Percentiles rank a stretch among this genome's conserved stretches.
Evolutionary conservation across 92 coral and sea anemone genomes (phyloP).

Genomic region (Epizoanthus stellaris): DNA sequence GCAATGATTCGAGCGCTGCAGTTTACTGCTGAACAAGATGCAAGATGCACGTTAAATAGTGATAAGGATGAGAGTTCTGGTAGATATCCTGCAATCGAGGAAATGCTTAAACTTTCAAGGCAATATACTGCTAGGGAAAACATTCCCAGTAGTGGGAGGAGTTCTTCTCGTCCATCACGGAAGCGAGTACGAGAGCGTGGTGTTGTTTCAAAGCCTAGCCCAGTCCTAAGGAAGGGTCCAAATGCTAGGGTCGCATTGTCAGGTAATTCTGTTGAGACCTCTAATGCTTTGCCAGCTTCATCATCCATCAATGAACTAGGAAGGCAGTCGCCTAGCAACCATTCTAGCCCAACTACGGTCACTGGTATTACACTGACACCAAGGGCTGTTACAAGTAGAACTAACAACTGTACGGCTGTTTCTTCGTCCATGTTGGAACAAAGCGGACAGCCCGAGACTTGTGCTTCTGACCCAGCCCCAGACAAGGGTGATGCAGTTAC

Average conservation of each 20-base stretch:
- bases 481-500: not conserved
- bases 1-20: conserved; percentile 21
- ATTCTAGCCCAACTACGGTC: not conserved
- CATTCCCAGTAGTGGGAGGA: not conserved
- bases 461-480: not conserved
- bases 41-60: not conserved
- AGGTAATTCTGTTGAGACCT: not conserved
- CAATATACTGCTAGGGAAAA: not conserved
- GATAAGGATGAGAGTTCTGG: not conserved
- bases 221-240: not conserved
- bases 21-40: conserved; percentile 33
- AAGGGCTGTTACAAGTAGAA: not conserved
- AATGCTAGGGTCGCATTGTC: not conserved
- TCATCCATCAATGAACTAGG: not conserved
- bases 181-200: not conserved
- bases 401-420: not conserved
- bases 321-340: no score
- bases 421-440: not conserved
- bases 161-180: not conserved
- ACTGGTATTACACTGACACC: not conserved
- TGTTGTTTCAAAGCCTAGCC: conserved; percentile 9
- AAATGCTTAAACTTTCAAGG: not conserved
- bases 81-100: not conserved
- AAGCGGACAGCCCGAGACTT: not conserved
- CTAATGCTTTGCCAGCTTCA: not conserved